phyloP scores from a whole-genome alignment of 2,888 invertebrate genomes.

The Lampropteryx suffumata region DNA sequence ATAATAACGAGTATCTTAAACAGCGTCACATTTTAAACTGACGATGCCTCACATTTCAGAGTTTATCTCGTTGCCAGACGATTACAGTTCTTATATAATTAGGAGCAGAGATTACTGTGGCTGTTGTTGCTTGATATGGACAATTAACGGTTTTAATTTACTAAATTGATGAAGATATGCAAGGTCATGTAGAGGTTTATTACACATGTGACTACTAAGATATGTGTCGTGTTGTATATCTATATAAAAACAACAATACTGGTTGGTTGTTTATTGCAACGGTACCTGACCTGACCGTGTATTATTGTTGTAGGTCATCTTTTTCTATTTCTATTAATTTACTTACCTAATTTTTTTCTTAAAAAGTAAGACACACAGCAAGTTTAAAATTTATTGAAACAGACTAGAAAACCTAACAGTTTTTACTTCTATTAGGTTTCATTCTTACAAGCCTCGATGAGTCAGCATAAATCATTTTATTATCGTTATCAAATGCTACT shows the following conservation, averaged over 20 bases:
- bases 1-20: conserved; percentile 43
- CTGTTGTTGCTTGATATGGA: conserved; percentile 37
- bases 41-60: conserved; percentile 41
- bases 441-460: conserved; percentile 45
- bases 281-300: too few relatives aligned
- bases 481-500: conserved; percentile 61
- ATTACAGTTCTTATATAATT: conserved; percentile 41
- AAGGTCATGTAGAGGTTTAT: conserved; percentile 45
- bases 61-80: conserved; percentile 36
- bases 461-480: conserved; percentile 64
- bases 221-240: too few relatives aligned
- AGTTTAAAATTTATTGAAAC: conserved; percentile 1
- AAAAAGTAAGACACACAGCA: too few relatives aligned
- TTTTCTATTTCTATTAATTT: too few relatives aligned
- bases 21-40: conserved; percentile 49
- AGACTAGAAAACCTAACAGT: conserved; percentile 36
- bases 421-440: conserved; percentile 41
- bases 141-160: conserved; percentile 45
- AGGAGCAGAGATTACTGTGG: conserved; percentile 28
- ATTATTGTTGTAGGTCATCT: too few relatives aligned
- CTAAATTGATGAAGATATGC: conserved; percentile 56
- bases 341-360: too few relatives aligned
- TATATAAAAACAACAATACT: too few relatives aligned
- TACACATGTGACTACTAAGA: conserved; percentile 2
- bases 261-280: too few relatives aligned